Conservation (phyloP, 2,797 vertebrate genomes). For the Acanthurus tractus region DNA sequence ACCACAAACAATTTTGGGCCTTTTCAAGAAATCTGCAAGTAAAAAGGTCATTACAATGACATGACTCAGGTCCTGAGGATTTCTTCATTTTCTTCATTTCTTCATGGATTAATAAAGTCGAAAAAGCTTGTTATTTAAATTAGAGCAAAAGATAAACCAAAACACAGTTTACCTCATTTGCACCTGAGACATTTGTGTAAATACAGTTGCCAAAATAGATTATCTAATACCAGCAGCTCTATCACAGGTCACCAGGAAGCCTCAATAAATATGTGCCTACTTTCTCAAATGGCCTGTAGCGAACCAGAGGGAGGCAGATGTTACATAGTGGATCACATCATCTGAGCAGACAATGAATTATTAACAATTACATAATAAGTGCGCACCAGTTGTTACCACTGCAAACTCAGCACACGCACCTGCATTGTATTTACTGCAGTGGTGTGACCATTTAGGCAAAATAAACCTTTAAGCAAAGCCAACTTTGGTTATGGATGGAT, state of each 20-base stretch:
- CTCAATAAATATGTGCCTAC: neutral
- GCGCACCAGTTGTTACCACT: constrained; percentile 12
- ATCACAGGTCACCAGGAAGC: neutral
- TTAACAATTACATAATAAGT: neutral
- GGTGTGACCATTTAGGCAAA: constrained; percentile 3
- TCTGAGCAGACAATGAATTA: constrained; percentile 16
- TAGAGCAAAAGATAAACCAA: neutral
- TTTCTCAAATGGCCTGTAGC: constrained; percentile 8
- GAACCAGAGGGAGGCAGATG: constrained; percentile 5
- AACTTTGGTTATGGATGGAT: neutral
- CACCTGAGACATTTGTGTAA: neutral
- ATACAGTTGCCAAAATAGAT: neutral
- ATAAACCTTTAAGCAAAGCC: neutral
- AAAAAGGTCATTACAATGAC: constrained; percentile 13
- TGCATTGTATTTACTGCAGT: neutral
- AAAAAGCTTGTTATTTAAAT: neutral
- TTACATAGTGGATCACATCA: neutral
- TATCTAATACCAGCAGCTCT: neutral
- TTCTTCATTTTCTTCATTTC: neutral
- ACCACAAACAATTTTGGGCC: neutral
- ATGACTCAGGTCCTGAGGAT: neutral
- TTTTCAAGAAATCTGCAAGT: neutral
- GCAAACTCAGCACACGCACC: constrained; percentile 27
- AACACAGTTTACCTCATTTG: neutral
- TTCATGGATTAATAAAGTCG: too few relatives aligned